Conservation (phyloP, 1,140 invertebrate genomes). For the Hyles vespertilio region DNA sequence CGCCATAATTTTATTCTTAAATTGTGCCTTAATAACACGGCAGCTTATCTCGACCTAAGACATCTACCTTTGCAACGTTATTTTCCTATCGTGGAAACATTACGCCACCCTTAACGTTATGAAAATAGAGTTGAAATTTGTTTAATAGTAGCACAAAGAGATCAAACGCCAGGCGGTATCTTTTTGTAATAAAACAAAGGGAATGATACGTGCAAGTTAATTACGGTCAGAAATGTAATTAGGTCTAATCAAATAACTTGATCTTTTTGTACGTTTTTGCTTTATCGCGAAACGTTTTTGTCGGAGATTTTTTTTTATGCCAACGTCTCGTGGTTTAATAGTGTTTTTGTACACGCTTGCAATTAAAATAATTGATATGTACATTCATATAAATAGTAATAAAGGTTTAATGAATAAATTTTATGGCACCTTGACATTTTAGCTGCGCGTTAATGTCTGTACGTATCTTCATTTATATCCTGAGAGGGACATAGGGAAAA, state of each 20-base stretch:
- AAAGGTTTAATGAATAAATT: background rate
- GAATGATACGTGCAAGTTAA: constrained; percentile 66
- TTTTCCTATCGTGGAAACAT: constrained; percentile 7
- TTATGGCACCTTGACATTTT: too few species aligned
- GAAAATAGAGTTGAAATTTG: constrained; percentile 29
- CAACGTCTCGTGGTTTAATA: constrained; percentile 10
- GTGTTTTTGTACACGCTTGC: constrained; percentile 19
- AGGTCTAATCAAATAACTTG: constrained; percentile 67
- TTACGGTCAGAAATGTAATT: constrained; percentile 66
- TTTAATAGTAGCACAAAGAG: constrained; percentile 6
- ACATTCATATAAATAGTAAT: constrained; percentile 9
- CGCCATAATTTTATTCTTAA: constrained; percentile 66
- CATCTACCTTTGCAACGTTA: constrained; percentile 32
- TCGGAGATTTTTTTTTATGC: constrained; percentile 26
- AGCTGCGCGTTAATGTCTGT: too few species aligned
- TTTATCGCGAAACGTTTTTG: constrained; percentile 35
- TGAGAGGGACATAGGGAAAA: too few species aligned
- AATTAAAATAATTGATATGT: constrained; percentile 16
- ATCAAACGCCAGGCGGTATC: constrained; percentile 25
- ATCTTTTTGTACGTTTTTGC: constrained; percentile 54
- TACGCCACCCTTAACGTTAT: constrained; percentile 12
- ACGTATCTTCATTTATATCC: too few species aligned
- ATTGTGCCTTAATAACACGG: constrained; percentile 63
- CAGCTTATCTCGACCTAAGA: constrained; percentile 61
- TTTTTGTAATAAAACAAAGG: constrained; percentile 65